phyloP scores from a whole-genome alignment of 2,888 invertebrate species.

The Geophilus truncorum region DNA sequence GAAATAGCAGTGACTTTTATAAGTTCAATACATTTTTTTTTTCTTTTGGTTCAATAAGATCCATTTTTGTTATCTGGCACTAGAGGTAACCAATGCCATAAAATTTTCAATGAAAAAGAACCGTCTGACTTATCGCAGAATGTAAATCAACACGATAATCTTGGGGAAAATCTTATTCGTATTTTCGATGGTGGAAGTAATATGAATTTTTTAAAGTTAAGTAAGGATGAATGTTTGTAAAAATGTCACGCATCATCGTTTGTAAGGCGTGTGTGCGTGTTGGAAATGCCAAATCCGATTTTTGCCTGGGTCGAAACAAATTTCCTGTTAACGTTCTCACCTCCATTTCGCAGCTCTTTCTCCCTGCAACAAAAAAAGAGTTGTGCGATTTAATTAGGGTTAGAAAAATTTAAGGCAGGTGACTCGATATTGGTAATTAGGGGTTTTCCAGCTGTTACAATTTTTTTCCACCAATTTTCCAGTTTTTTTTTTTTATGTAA shows the following conservation, averaged over 20 bases:
- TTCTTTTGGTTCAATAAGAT: background rate
- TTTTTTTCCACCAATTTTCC: background rate
- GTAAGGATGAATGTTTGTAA: background rate
- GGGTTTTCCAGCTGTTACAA: background rate
- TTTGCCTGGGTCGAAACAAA: background rate
- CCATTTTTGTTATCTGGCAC: background rate
- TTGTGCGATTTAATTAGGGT: background rate
- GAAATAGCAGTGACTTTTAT: background rate
- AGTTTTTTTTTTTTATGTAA: background rate
- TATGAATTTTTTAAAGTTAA: background rate
- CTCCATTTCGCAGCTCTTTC: background rate
- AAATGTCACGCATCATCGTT: background rate
- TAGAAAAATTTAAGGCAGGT: background rate
- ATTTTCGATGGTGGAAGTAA: too few species aligned
- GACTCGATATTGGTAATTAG: background rate
- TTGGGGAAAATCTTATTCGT: background rate
- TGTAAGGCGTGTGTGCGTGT: background rate
- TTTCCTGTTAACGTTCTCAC: conserved; percentile 5
- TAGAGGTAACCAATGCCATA: background rate
- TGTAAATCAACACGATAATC: background rate
- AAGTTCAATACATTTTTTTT: background rate
- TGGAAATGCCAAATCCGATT: background rate
- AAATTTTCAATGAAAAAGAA: background rate
- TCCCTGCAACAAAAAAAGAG: background rate
- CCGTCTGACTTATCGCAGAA: background rate